Conservation (phyloP, 1,140 invertebrate genomes). For the Drosophila bifasciata region DNA sequence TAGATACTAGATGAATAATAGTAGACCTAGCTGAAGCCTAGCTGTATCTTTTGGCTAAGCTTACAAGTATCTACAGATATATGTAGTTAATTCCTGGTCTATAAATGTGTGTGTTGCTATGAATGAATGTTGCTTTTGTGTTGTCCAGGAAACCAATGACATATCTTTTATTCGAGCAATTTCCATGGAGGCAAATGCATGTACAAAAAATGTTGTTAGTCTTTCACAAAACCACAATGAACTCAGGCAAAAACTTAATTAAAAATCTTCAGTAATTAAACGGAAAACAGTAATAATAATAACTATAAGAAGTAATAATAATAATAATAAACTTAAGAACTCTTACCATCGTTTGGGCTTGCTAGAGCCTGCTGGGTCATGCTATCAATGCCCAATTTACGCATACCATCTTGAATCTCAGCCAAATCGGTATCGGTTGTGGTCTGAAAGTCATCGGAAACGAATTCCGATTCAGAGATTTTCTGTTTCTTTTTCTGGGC, state of each 20-base stretch:
- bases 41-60: conserved; percentile 21
- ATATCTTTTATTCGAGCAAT: conserved; percentile 22
- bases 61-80: conserved; percentile 10
- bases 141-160: conserved; percentile 38
- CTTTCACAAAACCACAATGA: conserved; percentile 13
- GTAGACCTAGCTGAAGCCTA: not conserved
- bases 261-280: conserved; percentile 2
- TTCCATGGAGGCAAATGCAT: conserved; percentile 51
- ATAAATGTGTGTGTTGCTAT: conserved; percentile 15
- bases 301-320: conserved; percentile 24
- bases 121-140: conserved; percentile 35
- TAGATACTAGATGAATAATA: conserved; percentile 14
- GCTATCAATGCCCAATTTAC: conserved; percentile 86
- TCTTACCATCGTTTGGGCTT: conserved; percentile 82
- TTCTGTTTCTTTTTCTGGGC: conserved; percentile 48
- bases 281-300: not conserved
- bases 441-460: conserved; percentile 88
- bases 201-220: conserved; percentile 62
- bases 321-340: conserved; percentile 32
- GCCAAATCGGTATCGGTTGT: conserved; percentile 86
- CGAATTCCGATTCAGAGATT: conserved; percentile 86
- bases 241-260: not conserved
- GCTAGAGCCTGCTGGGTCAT: conserved; percentile 78
- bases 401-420: conserved; percentile 89
- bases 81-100: conserved; percentile 6